Percentiles rank a stretch among this genome's conserved stretches.
Evolutionary conservation across 2,113 vertebrate genomes (phyloP).

Genomic region (Caranx ignobilis): DNA sequence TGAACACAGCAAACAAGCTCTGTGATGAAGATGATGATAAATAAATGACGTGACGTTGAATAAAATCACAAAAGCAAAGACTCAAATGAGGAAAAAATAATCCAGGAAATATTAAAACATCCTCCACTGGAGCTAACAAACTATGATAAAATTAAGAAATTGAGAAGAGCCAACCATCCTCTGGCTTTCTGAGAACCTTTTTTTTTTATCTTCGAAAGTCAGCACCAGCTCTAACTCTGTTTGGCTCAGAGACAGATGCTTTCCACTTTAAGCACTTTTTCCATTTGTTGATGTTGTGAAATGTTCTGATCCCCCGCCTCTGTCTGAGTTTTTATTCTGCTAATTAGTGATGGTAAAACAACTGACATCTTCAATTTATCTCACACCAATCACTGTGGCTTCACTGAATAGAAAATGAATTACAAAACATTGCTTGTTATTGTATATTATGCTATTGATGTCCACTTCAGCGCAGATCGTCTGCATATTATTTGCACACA

Average conservation of each 20-base stretch:
- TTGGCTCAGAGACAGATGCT: conserved; percentile 23
- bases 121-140: conserved; percentile 8
- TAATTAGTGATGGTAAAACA: conserved; percentile 16
- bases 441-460: neutral
- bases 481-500: conserved; percentile 23
- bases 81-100: neutral
- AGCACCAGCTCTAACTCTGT: conserved; percentile 27
- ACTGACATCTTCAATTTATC: neutral
- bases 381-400: conserved; percentile 7
- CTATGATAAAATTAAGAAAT: conserved; percentile 11
- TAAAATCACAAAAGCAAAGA: neutral
- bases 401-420: conserved; percentile 18
- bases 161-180: conserved; percentile 21
- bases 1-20: too few species aligned
- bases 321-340: neutral
- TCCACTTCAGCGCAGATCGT: conserved; percentile 15
- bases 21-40: neutral
- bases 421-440: neutral
- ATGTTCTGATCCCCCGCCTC: too few species aligned
- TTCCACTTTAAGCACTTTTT: conserved; percentile 27
- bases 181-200: conserved; percentile 40
- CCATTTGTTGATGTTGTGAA: conserved; percentile 4
- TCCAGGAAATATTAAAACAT: neutral
- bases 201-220: conserved; percentile 39
- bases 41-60: too few species aligned